These are phyloP conservation scores for Amblyjoppa proteus DNA, from an alignment of 2,888 invertebrate genomes.

Conservation along the genomic window DNA sequence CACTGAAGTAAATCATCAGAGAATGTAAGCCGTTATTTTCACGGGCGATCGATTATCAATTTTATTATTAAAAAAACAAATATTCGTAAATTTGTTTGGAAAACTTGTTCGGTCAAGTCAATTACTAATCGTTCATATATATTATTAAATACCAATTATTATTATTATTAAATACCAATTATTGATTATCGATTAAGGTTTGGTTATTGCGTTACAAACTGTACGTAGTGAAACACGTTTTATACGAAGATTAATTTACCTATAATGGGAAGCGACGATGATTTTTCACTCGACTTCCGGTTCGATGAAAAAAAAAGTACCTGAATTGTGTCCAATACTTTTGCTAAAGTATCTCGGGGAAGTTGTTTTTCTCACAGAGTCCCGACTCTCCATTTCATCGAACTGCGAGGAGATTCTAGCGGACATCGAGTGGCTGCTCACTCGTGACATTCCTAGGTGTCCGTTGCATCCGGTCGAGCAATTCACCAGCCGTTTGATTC, in stretches of 20 bases:
- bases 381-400: background rate
- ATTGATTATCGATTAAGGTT: no score
- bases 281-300: background rate
- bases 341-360: background rate
- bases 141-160: no score
- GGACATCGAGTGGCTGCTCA: constrained; percentile 17
- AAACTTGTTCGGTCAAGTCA: background rate
- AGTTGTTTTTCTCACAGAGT: background rate
- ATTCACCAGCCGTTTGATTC: constrained; percentile 55
- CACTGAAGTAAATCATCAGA: background rate
- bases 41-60: background rate
- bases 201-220: no score
- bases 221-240: background rate
- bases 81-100: background rate
- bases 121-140: background rate
- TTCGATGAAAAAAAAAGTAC: background rate
- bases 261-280: background rate
- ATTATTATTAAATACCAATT: no score
- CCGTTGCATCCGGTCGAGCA: constrained; percentile 60
- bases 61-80: background rate
- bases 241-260: background rate
- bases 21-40: background rate
- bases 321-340: background rate
- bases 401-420: constrained; percentile 1
- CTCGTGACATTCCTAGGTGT: constrained; percentile 64